Base-by-base conservation (phyloP, 92 coral and sea anemone genomes). In the Parazoanthus atlanticus region DNA sequence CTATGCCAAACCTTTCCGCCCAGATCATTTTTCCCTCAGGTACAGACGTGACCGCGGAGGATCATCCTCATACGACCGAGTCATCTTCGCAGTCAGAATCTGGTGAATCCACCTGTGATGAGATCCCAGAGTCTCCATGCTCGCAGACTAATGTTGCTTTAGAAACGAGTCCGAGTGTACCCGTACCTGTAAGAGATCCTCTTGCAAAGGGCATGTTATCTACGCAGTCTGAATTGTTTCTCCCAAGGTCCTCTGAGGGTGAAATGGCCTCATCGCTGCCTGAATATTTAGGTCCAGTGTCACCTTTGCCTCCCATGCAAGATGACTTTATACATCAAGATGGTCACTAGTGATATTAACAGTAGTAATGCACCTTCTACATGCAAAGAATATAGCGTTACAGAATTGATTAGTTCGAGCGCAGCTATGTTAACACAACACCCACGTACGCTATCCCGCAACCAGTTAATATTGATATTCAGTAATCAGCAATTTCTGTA, bases 171-270 rank as follows among this genome's bases (percentile, higher is more conserved):
- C 75, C 43, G n/a, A 31, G 46, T 74, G 46, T 74, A 74, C 43
- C 46, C 32, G 8, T 74, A 15, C 46, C 43, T 74, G 43, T 36
- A 31, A 31, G 54, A 76, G 80, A 58, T 76, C 58, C 80, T 40
- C 80, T 76, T 76, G 80, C 31, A 36, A 41, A 76, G 80, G 17
- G 56, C 80, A 10, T 7, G 80, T 76, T 76, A 3, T 38, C 80
- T 40, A 3, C 56, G 29, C 58, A 21, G 58, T 76, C 54, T 38
- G 80, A 76, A 76, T 33, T 41, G 56, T 11, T 21, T 23, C 80
- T 76, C 47, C 80, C 80, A 76, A 76, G 80, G 80, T 31, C 41
- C 58, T 76, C 80, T 76, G 80, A 76, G 17, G 58, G 80, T n/a
- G 58, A 38, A 76, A 38, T 76, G 80, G 56, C 29, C 80, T 76